A percentile compares a stretch with the other conserved stretches of the same genome.
phyloP scores from a whole-genome alignment of 2,113 vertebrate genomes.

The Carettochelys insculpta region DNA sequence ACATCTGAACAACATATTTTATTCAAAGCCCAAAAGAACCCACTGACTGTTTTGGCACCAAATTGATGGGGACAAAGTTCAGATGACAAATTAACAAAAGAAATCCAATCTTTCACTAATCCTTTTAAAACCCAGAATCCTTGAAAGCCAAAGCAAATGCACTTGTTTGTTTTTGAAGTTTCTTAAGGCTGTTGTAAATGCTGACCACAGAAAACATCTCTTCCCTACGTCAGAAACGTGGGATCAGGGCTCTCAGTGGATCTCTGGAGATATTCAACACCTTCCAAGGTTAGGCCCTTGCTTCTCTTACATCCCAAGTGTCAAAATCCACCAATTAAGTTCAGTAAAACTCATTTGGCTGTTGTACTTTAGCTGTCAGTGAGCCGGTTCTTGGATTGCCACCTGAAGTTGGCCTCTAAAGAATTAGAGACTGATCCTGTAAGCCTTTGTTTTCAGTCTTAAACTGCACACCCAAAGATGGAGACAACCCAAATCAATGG shows the following conservation, averaged over 20 bases:
- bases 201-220: neutral
- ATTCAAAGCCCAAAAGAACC: neutral
- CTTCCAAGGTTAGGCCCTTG: neutral
- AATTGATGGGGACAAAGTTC: neutral
- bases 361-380: neutral
- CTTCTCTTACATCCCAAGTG: neutral
- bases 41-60: neutral
- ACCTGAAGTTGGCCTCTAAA: neutral
- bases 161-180: neutral
- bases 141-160: constrained; percentile 12
- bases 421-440: neutral
- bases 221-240: neutral
- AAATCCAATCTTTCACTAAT: neutral
- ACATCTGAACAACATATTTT: neutral
- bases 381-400: rapidly evolving
- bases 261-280: neutral
- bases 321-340: neutral
- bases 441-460: neutral
- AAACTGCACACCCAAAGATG: neutral
- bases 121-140: neutral
- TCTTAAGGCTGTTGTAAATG: neutral
- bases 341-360: neutral
- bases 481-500: neutral
- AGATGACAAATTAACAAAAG: constrained; percentile 7
- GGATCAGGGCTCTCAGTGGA: neutral